Evolutionary conservation across 2,888 invertebrate genomes (phyloP), one percentile per base, ranked within the genome.

Genomic region (Resseliella maxima): DNA sequence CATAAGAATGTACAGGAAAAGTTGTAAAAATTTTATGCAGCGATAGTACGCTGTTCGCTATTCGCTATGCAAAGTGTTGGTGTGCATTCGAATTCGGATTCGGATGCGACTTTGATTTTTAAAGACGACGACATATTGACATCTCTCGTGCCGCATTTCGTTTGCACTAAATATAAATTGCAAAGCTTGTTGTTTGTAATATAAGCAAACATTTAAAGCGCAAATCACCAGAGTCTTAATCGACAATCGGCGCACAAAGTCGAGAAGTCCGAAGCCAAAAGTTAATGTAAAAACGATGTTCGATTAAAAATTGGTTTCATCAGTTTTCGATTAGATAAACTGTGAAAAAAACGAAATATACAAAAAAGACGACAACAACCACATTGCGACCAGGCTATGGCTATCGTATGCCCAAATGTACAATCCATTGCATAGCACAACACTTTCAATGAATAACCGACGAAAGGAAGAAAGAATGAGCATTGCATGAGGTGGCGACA

Each of bases 301-400:
- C 83, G 83, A 83, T 83, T 83, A 83, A 83, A 83, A 83, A 83
- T 83, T 38, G 83, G 83, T 83, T 83, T 83, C 83, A 83, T 83
- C 38, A 38, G 41, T 72, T 72, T 72, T 72, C 38, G 83, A 83
- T 83, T 83, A 83, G 83, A 83, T 72, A 72, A 72, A 72, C 31
- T 72, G 72, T 72, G 72, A 72, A 72, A 35, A 31, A 35, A 72
- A 72, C 6, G 0, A 31, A 31, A 31, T 31, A 72, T 10, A 31
- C 27, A 35, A 72, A n/a, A 35, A 72, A 10, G 31, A 72, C 31
- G 18, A 72, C 31, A 27, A 72, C 72, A 35, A 35, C 27, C 31
- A 15, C 72, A 15, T 31, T 2, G 10, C 31, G 31, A 1, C 31
- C 1, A 27, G n/a, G 72, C 59, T 59, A 59, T 24, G 59, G 59